Conservation (phyloP, 2,113 vertebrate genomes). For the Spea bombifrons region DNA sequence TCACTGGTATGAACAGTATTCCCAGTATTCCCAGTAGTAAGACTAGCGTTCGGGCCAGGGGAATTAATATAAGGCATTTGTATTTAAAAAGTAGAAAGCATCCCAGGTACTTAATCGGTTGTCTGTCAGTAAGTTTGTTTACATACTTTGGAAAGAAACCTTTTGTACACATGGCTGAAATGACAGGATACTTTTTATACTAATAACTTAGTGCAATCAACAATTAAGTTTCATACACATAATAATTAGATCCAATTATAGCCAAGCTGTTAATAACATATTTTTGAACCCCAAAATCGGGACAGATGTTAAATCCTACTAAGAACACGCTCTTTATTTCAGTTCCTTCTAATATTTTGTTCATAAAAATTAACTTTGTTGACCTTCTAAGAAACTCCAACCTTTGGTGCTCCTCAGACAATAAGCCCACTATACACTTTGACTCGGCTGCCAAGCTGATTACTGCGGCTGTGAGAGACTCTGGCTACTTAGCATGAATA, state of each 20-base stretch:
- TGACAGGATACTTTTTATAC: no score
- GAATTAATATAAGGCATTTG: no score
- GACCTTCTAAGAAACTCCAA: conserved; percentile 58
- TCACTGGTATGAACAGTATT: no score
- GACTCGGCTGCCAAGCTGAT: conserved; percentile 70
- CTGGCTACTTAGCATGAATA: conserved; percentile 64
- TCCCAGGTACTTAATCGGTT: no score
- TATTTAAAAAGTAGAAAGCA: no score
- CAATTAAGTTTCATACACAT: not conserved
- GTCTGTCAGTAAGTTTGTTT: no score
- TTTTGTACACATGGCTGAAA: no score
- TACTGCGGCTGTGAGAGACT: conserved; percentile 66
- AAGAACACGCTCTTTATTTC: conserved; percentile 48
- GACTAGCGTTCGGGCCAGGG: no score
- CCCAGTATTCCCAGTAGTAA: no score
- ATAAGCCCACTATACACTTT: conserved; percentile 66
- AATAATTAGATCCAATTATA: conserved; percentile 17
- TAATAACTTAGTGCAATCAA: not conserved
- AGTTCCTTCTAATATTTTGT: conserved; percentile 59
- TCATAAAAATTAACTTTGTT: conserved; percentile 58
- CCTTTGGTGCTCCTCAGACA: conserved; percentile 60
- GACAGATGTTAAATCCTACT: conserved; percentile 38
- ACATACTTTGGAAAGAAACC: no score
- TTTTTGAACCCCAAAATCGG: not conserved
- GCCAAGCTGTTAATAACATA: conserved; percentile 1